Evolutionary conservation across 2,113 vertebrate genomes (phyloP).

Genomic region (Strigops habroptila): DNA sequence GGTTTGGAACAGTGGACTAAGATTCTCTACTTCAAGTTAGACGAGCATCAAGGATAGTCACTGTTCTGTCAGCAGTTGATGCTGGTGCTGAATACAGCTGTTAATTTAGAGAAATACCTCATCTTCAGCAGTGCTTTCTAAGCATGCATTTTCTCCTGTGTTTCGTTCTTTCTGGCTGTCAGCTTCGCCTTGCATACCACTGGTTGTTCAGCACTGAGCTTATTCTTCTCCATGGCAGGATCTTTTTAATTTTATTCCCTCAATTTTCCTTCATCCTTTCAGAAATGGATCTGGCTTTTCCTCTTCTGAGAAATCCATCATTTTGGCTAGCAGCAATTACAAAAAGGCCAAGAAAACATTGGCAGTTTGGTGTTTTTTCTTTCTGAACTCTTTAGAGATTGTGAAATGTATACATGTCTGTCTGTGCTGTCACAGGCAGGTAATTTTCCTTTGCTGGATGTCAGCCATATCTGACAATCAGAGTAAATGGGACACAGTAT

Average conservation of each 20-base stretch:
- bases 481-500: background rate
- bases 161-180: background rate
- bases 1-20: background rate
- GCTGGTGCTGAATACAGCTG: background rate
- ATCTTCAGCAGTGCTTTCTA: background rate
- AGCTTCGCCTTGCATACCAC: background rate
- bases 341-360: background rate
- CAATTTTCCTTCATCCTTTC: background rate
- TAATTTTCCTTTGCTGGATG: constrained; percentile 23
- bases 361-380: background rate
- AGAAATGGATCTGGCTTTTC: background rate
- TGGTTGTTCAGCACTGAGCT: background rate
- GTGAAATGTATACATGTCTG: background rate
- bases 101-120: background rate
- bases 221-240: background rate
- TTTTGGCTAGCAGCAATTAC: background rate
- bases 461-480: background rate
- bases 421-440: background rate
- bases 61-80: background rate
- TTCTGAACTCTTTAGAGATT: background rate
- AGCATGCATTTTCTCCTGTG: background rate
- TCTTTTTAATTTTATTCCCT: background rate
- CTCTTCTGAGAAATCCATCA: background rate
- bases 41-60: rapidly evolving
- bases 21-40: background rate